Evolutionary conservation across 2,797 vertebrate genomes (phyloP), one percentile per base, ranked within the genome.

Genomic region (Rhabdomys pumilio): DNA sequence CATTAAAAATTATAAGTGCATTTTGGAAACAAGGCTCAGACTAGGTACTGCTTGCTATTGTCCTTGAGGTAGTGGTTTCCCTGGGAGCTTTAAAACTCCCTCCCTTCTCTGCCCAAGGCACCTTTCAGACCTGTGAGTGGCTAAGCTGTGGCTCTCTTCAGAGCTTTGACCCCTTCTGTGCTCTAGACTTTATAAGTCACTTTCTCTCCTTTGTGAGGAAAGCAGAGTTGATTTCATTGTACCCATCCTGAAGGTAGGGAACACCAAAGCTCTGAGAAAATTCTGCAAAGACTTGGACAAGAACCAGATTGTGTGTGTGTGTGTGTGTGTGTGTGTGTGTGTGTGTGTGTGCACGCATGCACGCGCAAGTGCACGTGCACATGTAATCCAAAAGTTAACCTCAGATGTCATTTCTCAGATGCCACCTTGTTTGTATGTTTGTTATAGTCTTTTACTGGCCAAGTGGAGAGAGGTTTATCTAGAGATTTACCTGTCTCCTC

Each of bases 1-100:
- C 19, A 13, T 44, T 96, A 93, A 97, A 84, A 97, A 96, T 59
- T 83, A 38, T 12, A 84, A 19, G 19, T 83, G 89, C 67, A n/a
- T 88, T 93, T 95, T 57, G 55, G 88, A 95, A 89, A 81, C 67
- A 90, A 87, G 34, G n/a, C 89, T 93, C 63, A 57, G 85, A n/a
- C 19, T n/a, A 22, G n/a, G 8, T 20, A 17, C 2, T 20, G 55
- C 22, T 69, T 19, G 55, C 44, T 34, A 44, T 8, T 67, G 84
- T 44, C 38, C 50, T 26, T 0, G 6, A n/a, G 34, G 75, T 38
- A 31, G 10, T 4, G 9, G 5, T 81, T 88, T 38, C 61, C 26
- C 81, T 55, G 69, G n/a, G 65, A 80, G 69, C 38, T 94, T 79
- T 67, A 86, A 94, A n/a, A 55, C 5, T 29, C 55, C 63, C 61